phyloP scores from a whole-genome alignment of 2,888 invertebrate species.

The Andrena bucephala region DNA sequence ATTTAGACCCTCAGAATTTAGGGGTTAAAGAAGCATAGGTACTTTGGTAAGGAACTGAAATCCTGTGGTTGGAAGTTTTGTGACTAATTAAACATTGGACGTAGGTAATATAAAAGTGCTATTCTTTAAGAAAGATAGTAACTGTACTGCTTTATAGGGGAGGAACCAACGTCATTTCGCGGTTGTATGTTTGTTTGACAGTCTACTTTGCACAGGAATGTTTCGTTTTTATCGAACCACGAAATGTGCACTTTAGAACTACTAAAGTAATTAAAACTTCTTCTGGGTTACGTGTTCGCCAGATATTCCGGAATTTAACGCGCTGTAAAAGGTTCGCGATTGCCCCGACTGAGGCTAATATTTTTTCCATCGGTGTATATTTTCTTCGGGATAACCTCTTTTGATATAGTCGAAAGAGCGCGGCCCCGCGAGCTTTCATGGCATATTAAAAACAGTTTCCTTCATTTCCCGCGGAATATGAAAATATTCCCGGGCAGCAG shows the following conservation, averaged over 20 bases:
- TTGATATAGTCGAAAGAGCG: not conserved
- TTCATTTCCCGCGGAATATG: not conserved
- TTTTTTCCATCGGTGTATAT: not conserved
- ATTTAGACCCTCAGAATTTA: no score
- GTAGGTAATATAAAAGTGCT: no score
- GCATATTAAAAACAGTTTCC: slow-evolving; percentile 18
- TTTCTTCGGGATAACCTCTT: not conserved
- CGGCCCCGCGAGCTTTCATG: not conserved
- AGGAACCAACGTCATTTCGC: slow-evolving; percentile 1
- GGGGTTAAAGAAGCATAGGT: no score
- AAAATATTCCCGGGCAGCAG: not conserved
- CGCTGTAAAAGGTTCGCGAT: not conserved
- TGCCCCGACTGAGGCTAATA: not conserved
- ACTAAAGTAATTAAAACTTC: slow-evolving; percentile 4
- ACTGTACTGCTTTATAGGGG: not conserved
- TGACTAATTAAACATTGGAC: no score
- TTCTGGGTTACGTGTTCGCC: not conserved
- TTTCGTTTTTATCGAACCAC: slow-evolving; percentile 18
- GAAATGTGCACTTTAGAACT: not conserved
- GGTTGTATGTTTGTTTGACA: not conserved
- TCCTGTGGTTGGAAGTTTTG: no score
- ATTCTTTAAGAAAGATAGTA: no score
- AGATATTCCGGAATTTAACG: not conserved
- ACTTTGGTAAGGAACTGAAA: no score
- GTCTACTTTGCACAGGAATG: slow-evolving; percentile 1